A percentile compares a stretch with the other conserved stretches of the same genome.
phyloP scores from a whole-genome alignment of 2,888 invertebrate genomes.

The Heterodera filipjevi region DNA sequence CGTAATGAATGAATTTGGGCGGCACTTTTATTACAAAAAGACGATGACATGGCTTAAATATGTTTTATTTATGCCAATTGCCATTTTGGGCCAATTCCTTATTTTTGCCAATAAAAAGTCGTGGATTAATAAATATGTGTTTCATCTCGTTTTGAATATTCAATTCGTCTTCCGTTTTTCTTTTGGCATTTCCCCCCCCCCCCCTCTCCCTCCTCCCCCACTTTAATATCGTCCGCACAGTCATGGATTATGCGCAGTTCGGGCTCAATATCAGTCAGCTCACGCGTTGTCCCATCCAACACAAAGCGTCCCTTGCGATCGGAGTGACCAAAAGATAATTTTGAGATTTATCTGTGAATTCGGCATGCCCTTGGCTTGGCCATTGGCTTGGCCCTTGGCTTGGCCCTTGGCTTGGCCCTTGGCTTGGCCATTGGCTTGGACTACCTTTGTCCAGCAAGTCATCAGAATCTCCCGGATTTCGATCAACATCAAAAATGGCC shows the following conservation, averaged over 20 bases:
- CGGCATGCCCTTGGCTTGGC: neutral
- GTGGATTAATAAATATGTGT: no score
- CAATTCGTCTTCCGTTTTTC: no score
- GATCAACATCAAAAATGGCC: constrained; percentile 26
- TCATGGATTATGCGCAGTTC: constrained; percentile 24
- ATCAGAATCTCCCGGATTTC: constrained; percentile 23
- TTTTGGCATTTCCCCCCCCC: no score
- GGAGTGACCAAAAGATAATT: neutral
- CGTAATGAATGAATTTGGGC: constrained; percentile 11
- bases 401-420: neutral
- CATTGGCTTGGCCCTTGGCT: neutral
- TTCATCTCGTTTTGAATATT: no score
- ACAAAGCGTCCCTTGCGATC: constrained; percentile 19
- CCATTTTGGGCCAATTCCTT: neutral
- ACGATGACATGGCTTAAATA: constrained; percentile 7
- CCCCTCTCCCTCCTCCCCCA: neutral
- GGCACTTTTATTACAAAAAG: constrained; percentile 15
- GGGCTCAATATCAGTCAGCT: constrained; percentile 20
- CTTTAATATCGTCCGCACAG: constrained; percentile 17
- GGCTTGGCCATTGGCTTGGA: neutral
- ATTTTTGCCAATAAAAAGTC: no score
- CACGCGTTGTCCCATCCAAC: constrained; percentile 26
- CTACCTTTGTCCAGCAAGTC: constrained; percentile 24
- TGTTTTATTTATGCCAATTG: neutral
- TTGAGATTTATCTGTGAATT: neutral